A percentile compares a stretch with the other conserved stretches of the same genome.
Conservation (phyloP, 2,113 vertebrate species). For the Podarcis cretensis region DNA sequence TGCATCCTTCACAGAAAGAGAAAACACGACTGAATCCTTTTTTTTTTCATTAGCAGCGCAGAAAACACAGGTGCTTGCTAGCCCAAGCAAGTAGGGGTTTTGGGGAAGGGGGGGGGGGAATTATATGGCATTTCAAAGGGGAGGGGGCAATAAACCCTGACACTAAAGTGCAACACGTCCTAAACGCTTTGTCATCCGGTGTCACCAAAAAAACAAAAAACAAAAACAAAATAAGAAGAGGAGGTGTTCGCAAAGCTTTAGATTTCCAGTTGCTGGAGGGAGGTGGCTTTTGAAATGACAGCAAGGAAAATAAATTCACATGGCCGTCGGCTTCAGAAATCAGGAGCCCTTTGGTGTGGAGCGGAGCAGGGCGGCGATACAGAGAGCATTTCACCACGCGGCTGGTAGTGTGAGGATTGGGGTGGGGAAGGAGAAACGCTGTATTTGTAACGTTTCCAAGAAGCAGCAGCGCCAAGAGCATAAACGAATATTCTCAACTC, state of each 20-base stretch:
- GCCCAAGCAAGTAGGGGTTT: constrained; percentile 34
- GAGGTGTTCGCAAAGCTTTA: constrained; percentile 54
- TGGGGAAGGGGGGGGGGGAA: constrained; percentile 56
- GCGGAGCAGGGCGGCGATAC: constrained; percentile 38
- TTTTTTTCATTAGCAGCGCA: constrained; percentile 20
- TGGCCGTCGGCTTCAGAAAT: constrained; percentile 33
- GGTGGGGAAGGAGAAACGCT: constrained; percentile 39
- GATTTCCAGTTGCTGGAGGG: constrained; percentile 64
- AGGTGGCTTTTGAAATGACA: constrained; percentile 50
- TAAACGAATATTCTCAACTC: constrained; percentile 44
- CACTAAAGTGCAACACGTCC: constrained; percentile 71
- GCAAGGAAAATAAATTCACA: constrained; percentile 35
- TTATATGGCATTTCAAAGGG: constrained; percentile 44
- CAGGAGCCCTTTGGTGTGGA: constrained; percentile 61
- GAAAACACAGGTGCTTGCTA: constrained; percentile 23
- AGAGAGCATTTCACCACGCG: constrained; percentile 17
- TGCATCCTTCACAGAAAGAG: constrained; percentile 10
- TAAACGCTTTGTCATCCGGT: constrained; percentile 55
- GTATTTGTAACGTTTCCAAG: constrained; percentile 65
- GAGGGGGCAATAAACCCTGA: constrained; percentile 62
- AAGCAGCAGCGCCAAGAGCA: constrained; percentile 61
- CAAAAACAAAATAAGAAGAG: background rate
- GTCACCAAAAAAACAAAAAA: background rate
- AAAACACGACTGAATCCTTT: background rate
- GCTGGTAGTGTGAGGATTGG: background rate